A percentile compares a stretch with the other conserved stretches of the same genome.
These are phyloP conservation scores for Forbesichthys papilliferus DNA, from an alignment of 2,113 vertebrate species.

Conservation along the genomic window DNA sequence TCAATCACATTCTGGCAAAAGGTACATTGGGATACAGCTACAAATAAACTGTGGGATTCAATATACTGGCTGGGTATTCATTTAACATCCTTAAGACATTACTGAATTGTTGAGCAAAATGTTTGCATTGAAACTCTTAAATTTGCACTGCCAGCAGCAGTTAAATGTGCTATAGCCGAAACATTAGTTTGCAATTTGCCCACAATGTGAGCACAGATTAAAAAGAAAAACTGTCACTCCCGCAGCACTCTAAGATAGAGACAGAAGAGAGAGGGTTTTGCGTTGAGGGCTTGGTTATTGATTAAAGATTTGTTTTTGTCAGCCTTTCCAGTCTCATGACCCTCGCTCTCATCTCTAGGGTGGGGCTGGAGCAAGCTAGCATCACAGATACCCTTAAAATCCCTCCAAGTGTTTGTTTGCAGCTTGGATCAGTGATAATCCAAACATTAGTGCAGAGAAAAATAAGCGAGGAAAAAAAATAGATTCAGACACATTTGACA, in stretches of 20 bases:
- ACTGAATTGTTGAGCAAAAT: slow-evolving; percentile 48
- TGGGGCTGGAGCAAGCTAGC: slow-evolving; percentile 77
- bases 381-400: slow-evolving; percentile 81
- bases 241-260: slow-evolving; percentile 68
- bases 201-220: slow-evolving; percentile 77
- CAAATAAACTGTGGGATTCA: slow-evolving; percentile 18
- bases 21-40: slow-evolving; percentile 26
- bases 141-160: slow-evolving; percentile 65
- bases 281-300: slow-evolving; percentile 76
- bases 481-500: no score
- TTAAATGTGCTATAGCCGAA: slow-evolving; percentile 72
- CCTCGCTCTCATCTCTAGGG: slow-evolving; percentile 76
- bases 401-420: slow-evolving; percentile 73
- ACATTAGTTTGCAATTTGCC: slow-evolving; percentile 77
- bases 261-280: slow-evolving; percentile 74
- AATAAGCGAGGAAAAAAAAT: slow-evolving; percentile 14
- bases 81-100: slow-evolving; percentile 42
- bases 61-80: neutral
- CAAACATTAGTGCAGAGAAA: slow-evolving; percentile 69
- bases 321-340: slow-evolving; percentile 82
- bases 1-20: no score
- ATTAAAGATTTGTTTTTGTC: slow-evolving; percentile 86
- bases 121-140: slow-evolving; percentile 61
- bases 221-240: slow-evolving; percentile 77
- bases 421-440: slow-evolving; percentile 77